Base-by-base conservation (phyloP, 1,140 invertebrate genomes). In the Pseudobourletiella spinata region DNA sequence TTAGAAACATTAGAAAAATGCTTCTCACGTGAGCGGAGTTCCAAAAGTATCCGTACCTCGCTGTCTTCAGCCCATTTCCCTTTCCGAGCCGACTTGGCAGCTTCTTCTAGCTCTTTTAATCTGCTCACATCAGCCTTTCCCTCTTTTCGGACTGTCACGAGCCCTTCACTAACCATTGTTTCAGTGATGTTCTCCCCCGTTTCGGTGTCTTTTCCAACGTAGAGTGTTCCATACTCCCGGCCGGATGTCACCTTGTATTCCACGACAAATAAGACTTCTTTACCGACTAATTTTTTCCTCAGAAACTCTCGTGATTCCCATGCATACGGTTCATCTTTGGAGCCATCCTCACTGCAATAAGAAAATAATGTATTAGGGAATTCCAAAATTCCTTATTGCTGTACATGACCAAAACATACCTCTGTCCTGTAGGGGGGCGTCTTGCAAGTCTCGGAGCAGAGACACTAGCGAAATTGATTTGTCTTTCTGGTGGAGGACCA, bases 221-320 rank as follows among this genome's bases (percentile, higher is more conserved):
- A 95, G 3, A 98, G 80, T 64, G 80, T 81, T 30, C 93, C 93
- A 80, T 95, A 95, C 72, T 92, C 90, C 72, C 91, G 83, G 8
- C 82, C 84, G 28, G 84, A 81, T 18, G 77, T 74, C 18, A 74
- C 74, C 64, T 75, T 78, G 67, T 79, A 77, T 46, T 79, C 76
- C 42, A 74, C 60, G 42, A 72, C 71, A 75, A 95, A 97, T 2
- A 81, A 79, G 0, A 98, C 87, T 70, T 91, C 86, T 75, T 91
- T 85, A 2, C 92, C 92, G 72, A 98, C 85, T 8, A 97, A 73
- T 73, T 92, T 94, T 72, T 94, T 92, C 26, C 95, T 80, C 28
- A 98, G 76, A 75, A 86, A 97, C 78, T 98, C 95, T 61, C 95
- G 81, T 0, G 94, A 89, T 76, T 98, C 93, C 91, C 93, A 98